phyloP scores from a whole-genome alignment of 2,888 invertebrate genomes.

The Oeneis ivallda region DNA sequence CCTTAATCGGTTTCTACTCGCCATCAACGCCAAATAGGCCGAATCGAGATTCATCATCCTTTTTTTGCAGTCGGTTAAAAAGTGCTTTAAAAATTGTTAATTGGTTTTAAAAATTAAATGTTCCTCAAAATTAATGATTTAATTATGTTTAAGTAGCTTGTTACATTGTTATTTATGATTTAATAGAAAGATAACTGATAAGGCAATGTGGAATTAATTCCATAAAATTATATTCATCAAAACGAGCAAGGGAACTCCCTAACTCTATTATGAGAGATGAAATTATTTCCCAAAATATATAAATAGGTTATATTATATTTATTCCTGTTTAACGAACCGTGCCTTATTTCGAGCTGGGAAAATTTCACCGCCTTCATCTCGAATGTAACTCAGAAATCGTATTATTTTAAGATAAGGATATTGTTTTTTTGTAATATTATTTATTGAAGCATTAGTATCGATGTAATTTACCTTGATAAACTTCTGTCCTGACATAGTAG shows the following conservation, averaged over 20 bases:
- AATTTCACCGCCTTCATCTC: conserved; percentile 3
- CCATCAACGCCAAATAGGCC: background rate
- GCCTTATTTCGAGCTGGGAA: conserved; percentile 58
- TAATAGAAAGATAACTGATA: background rate
- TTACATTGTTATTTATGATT: too few relatives aligned
- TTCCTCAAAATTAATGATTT: too few relatives aligned
- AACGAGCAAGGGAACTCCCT: conserved; percentile 52
- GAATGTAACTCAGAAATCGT: background rate
- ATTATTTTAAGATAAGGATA: background rate
- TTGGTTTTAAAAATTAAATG: too few relatives aligned
- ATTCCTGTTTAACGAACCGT: conserved; percentile 71
- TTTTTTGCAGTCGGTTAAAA: background rate
- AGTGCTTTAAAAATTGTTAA: too few relatives aligned
- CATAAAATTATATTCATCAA: conserved; percentile 36
- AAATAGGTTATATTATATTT: conserved; percentile 70
- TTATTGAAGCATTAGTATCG: too few relatives aligned
- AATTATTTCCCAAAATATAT: conserved; percentile 71
- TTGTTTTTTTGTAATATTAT: background rate
- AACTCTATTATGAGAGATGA: conserved; percentile 62
- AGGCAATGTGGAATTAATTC: background rate
- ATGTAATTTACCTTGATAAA: too few relatives aligned
- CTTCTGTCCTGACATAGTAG: too few relatives aligned
- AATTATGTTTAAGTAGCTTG: too few relatives aligned
- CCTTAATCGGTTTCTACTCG: background rate
- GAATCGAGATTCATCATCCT: too few relatives aligned